phyloP scores from a whole-genome alignment of 1,140 invertebrate genomes.

The Euura saliciscinereae region DNA sequence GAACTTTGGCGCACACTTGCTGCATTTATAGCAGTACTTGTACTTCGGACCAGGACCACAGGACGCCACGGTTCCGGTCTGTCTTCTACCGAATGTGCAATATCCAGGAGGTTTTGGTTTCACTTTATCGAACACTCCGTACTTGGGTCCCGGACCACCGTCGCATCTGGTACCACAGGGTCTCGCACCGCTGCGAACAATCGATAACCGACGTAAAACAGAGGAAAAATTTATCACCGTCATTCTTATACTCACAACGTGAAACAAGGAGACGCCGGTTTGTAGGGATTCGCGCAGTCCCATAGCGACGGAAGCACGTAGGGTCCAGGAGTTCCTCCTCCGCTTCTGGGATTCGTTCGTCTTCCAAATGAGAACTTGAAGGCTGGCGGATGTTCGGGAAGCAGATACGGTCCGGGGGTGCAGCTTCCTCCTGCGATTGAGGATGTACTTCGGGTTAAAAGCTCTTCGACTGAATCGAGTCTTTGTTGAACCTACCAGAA shows the following conservation, averaged over 20 bases:
- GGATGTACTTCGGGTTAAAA: too few relatives aligned
- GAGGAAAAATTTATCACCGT: neutral
- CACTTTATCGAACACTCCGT: conserved; percentile 1
- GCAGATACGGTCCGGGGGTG: conserved; percentile 36
- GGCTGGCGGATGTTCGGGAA: conserved; percentile 21
- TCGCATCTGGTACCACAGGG: conserved; percentile 10
- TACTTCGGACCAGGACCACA: conserved; percentile 36
- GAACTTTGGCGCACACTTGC: conserved; percentile 22
- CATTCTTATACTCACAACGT: conserved; percentile 31
- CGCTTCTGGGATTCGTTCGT: conserved; percentile 27
- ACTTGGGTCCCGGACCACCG: conserved; percentile 18
- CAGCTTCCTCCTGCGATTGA: conserved; percentile 6
- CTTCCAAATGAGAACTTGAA: conserved; percentile 37
- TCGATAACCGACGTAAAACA: neutral
- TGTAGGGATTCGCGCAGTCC: conserved; percentile 13
- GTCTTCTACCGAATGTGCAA: conserved; percentile 10
- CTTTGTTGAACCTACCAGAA: neutral
- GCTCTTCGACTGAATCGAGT: too few relatives aligned
- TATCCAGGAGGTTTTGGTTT: conserved; percentile 20
- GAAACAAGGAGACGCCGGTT: conserved; percentile 30
- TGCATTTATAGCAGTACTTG: conserved; percentile 9
- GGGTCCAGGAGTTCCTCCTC: conserved; percentile 34
- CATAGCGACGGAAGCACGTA: conserved; percentile 26
- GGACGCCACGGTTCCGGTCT: conserved; percentile 8
- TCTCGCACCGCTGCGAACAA: conserved; percentile 22